phyloP scores from a whole-genome alignment of 2,113 vertebrate species.

The Leptosomus discolor region DNA sequence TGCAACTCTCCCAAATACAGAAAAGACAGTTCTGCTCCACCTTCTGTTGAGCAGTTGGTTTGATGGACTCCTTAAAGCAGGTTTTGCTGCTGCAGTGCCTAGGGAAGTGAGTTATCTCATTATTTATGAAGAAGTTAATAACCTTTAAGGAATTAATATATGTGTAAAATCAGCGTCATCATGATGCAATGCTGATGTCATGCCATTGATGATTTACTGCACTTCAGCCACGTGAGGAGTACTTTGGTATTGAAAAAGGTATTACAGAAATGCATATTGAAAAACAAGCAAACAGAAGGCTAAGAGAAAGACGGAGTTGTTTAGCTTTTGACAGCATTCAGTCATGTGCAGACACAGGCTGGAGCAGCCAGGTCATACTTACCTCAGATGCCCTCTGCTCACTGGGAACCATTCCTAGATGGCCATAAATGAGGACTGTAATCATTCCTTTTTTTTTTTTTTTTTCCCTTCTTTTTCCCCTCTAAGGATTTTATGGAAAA shows the following conservation, averaged over 20 bases:
- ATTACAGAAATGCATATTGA: background rate
- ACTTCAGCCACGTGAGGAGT: background rate
- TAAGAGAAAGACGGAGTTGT: constrained; percentile 23
- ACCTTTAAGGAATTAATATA: background rate
- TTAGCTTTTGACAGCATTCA: constrained; percentile 42
- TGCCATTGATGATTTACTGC: background rate
- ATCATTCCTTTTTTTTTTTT: background rate
- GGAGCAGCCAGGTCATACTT: constrained; percentile 54
- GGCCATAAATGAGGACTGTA: constrained; percentile 46
- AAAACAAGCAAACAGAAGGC: background rate
- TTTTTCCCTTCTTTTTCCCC: background rate
- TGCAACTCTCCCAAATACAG: accelerated
- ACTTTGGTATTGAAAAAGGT: background rate
- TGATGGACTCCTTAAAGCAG: background rate
- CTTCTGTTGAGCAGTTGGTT: background rate
- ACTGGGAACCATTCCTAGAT: constrained; percentile 59
- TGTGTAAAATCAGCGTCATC: background rate
- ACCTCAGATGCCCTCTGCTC: constrained; percentile 53
- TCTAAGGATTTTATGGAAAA: constrained; percentile 41
- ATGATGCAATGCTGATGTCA: background rate
- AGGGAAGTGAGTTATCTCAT: constrained; percentile 14
- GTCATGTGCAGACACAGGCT: constrained; percentile 43
- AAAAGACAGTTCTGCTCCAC: background rate
- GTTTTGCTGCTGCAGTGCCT: background rate
- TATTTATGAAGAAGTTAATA: constrained; percentile 3